Percentiles rank a stretch among this genome's conserved stretches.
These are phyloP conservation scores for Prunella himalayana DNA, from an alignment of 2,113 vertebrate species.

Conservation along the genomic window DNA sequence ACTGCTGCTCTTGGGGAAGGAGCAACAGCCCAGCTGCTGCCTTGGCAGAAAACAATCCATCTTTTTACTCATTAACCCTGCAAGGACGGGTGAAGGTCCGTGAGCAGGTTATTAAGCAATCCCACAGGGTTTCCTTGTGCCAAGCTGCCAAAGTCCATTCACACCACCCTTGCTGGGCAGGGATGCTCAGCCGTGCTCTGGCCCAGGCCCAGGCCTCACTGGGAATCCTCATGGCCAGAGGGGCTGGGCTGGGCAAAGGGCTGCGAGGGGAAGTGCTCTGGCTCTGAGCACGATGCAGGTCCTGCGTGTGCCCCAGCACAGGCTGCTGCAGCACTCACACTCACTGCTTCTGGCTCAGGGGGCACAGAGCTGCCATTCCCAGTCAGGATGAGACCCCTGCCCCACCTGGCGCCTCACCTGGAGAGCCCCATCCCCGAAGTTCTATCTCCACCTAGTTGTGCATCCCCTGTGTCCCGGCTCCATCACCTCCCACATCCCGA, in stretches of 20 bases:
- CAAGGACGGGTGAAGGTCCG: background rate
- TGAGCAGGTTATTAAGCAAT: background rate
- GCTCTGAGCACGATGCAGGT: background rate
- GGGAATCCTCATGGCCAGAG: background rate
- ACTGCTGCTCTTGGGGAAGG: background rate
- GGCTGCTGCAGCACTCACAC: background rate
- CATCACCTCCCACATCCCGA: background rate
- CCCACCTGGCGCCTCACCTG: background rate
- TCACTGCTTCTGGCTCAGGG: background rate
- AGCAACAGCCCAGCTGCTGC: background rate
- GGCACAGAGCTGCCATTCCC: background rate
- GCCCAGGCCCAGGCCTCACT: fast-evolving
- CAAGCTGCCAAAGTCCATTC: background rate
- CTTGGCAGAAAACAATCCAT: background rate
- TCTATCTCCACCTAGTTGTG: background rate
- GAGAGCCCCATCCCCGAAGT: background rate
- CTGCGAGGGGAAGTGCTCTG: background rate
- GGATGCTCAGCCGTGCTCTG: fast-evolving
- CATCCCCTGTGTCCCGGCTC: background rate
- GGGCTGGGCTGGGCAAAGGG: background rate
- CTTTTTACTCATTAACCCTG: constrained; percentile 46
- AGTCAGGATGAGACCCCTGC: background rate
- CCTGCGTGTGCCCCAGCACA: fast-evolving
- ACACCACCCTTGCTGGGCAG: fast-evolving
- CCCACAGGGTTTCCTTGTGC: background rate